Base-by-base conservation (phyloP, 2,797 vertebrate species). In the Tympanoctomys barrerae region DNA sequence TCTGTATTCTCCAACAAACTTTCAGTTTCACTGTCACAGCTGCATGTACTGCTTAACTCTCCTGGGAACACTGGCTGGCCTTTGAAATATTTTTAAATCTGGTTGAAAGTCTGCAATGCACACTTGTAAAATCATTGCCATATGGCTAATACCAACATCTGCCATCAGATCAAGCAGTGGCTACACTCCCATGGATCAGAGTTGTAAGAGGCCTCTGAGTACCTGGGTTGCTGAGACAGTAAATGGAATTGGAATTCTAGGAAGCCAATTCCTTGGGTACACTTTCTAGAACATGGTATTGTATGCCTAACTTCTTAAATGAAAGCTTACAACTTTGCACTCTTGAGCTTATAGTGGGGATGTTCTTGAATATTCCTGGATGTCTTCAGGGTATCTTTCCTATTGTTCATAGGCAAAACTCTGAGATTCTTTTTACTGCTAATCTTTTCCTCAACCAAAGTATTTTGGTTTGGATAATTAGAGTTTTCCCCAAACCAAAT, bases 401-500 rank as follows among this genome's bases (percentile, higher is more conserved):
- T 16, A 49, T 14, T 77, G 24, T 49, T 26, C 39, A 46, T 39
- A 49, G 46, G 22, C 2, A 28, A 46, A 77, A 11, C 46, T 13
- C 24, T 24, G 39, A 19, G 70, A 36, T 39, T 73, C 4, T 42
- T 73, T 73, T 26, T 73, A 73, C 42, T 73, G 39, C 39, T 22
- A 28, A 46, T 42, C 24, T 75, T 75, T 75, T 49, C 39, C 26
- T 46, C 12, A 77, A 77, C 5, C 11, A 46, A 26, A 5, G 4
- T 31, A 81, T 96, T 94, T 89, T 33, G 5, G 26, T 97, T 61
- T 95, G 64, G 10, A 95, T 24, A 57, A 52, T 80, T 80, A 54
- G 46, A 52, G 13, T 87, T 93, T 93, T 96, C 89, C 11, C 36
- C 39, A 31, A 75, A 59, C 57, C 10, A 66, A 90, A 66, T 33